Evolutionary conservation across 2,888 invertebrate genomes (phyloP).

Genomic region (Eledona agricola): DNA sequence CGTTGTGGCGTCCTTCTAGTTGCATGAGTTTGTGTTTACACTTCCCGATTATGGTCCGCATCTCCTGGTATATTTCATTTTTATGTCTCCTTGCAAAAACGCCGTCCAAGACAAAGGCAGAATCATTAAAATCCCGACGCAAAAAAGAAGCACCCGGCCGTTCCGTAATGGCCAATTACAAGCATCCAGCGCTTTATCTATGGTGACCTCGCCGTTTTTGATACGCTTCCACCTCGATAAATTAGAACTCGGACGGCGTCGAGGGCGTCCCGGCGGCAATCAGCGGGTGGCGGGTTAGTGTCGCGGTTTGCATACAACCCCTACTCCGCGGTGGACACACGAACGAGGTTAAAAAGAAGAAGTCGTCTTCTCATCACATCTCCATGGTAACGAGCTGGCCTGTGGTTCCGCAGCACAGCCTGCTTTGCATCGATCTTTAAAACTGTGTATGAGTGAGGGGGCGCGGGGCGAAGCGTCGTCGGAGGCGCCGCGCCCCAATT

Average conservation of each 20-base stretch:
- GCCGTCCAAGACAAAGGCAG: slow-evolving; percentile 26
- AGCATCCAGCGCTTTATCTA: slow-evolving; percentile 20
- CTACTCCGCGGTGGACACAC: slow-evolving; percentile 58
- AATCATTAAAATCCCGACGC: slow-evolving; percentile 15
- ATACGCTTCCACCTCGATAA: slow-evolving; percentile 22
- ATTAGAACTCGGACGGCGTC: slow-evolving; percentile 29
- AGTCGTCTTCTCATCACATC: slow-evolving; percentile 64
- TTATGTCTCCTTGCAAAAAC: slow-evolving; percentile 17
- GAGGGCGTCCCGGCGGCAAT: slow-evolving; percentile 45
- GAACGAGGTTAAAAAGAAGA: slow-evolving; percentile 64
- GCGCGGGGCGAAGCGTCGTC: slow-evolving; percentile 43
- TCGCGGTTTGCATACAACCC: slow-evolving; percentile 48
- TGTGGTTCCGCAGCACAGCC: slow-evolving; percentile 57
- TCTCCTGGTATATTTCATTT: slow-evolving; percentile 19
- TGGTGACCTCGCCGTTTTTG: slow-evolving; percentile 17
- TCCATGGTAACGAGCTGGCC: slow-evolving; percentile 65
- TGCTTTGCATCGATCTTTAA: slow-evolving; percentile 65
- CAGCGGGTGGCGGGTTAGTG: slow-evolving; percentile 47
- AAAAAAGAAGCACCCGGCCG: slow-evolving; percentile 14
- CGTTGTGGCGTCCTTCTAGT: no score
- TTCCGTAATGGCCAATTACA: slow-evolving; percentile 24
- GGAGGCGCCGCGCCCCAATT: neutral
- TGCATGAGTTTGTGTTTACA: no score
- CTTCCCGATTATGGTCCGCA: no score
- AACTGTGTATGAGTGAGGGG: slow-evolving; percentile 56